These are phyloP conservation scores for Mustela lutreola DNA, from an alignment of 2,113 vertebrate species.

Conservation along the genomic window DNA sequence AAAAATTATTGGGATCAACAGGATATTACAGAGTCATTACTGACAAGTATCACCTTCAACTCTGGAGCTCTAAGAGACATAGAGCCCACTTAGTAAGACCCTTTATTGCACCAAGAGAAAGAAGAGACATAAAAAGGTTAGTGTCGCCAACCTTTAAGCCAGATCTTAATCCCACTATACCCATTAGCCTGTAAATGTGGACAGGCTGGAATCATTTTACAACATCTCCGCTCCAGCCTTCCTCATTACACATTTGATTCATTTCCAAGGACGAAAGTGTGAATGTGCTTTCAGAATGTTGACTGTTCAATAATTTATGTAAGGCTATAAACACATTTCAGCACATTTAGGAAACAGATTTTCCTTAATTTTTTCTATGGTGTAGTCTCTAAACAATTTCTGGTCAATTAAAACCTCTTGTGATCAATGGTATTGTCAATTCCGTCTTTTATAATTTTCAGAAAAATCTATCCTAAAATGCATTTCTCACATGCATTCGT, in stretches of 20 bases:
- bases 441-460: conserved; percentile 43
- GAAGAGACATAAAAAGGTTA: conserved; percentile 68
- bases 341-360: conserved; percentile 64
- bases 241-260: conserved; percentile 70
- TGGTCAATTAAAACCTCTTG: conserved; percentile 59
- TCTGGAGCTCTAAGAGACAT: not conserved
- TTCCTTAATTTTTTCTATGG: conserved; percentile 37
- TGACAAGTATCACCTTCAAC: not conserved
- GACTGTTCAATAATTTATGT: conserved; percentile 74
- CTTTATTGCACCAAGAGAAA: conserved; percentile 56
- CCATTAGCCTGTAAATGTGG: conserved; percentile 63
- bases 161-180: conserved; percentile 63
- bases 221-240: conserved; percentile 27
- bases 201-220: conserved; percentile 64
- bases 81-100: conserved; percentile 37
- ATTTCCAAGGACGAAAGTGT: conserved; percentile 71
- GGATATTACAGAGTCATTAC: not conserved
- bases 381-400: conserved; percentile 58
- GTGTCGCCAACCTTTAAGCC: conserved; percentile 42
- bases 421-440: conserved; percentile 46
- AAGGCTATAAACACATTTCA: conserved; percentile 66
- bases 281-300: conserved; percentile 65
- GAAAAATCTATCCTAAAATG: conserved; percentile 33
- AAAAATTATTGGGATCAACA: conserved; percentile 37
- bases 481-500: not conserved